Percentiles rank a stretch among this genome's conserved stretches.
phyloP scores from a whole-genome alignment of 2,888 invertebrate species.

The Hyles lineata region DNA sequence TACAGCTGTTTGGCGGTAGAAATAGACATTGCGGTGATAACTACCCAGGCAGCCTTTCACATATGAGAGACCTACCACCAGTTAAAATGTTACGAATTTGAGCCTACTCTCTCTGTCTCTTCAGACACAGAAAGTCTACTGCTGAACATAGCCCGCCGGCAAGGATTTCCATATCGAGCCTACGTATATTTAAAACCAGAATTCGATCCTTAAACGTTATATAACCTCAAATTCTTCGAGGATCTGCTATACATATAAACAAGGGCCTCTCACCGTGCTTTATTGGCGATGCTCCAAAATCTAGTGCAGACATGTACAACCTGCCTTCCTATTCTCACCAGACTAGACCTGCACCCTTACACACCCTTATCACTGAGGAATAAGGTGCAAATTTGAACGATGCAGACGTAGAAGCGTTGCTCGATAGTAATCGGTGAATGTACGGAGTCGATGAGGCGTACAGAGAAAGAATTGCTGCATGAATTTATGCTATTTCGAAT shows the following conservation, averaged over 20 bases:
- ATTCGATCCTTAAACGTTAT: neutral
- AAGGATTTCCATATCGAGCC: no score
- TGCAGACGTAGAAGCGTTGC: neutral
- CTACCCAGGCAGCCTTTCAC: no score
- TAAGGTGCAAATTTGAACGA: neutral
- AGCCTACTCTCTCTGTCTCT: no score
- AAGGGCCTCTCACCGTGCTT: conserved; percentile 7
- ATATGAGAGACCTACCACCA: no score
- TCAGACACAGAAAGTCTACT: no score
- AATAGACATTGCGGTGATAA: no score
- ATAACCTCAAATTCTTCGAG: conserved; percentile 5
- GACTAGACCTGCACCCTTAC: neutral
- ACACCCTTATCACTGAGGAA: neutral
- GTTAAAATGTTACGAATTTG: no score
- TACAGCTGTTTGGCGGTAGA: no score
- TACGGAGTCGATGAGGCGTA: conserved; percentile 23
- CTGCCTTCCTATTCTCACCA: neutral
- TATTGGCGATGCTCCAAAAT: conserved; percentile 19
- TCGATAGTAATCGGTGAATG: conserved; percentile 11
- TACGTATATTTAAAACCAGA: neutral
- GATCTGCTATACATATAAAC: conserved; percentile 9
- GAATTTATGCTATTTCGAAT: conserved; percentile 14
- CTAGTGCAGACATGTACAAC: conserved; percentile 5
- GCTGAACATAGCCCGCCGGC: no score
- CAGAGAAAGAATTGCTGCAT: conserved; percentile 13